Base-by-base conservation (phyloP, 2,797 vertebrate genomes). In the Ctenosaura bakeri region DNA sequence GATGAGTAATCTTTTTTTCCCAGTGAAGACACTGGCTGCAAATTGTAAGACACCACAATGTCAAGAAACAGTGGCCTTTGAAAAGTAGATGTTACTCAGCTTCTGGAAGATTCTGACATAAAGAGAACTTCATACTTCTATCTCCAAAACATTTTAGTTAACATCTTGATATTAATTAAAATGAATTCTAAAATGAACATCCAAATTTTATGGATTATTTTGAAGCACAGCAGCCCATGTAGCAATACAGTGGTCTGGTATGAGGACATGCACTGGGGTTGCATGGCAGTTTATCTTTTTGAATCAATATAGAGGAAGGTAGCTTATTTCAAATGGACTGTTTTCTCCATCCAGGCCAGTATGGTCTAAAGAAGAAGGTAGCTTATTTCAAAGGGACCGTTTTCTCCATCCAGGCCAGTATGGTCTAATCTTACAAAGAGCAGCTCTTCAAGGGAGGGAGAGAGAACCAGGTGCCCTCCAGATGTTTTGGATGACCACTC, bases 1-100 rank as follows among this genome's bases (percentile, higher is more conserved):
- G 85, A 83, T 66, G 42, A 87, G 85, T 83, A 90, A 90, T 76
- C 66, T 66, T 90, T 90, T 90, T 90, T 81, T 50, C 80, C 77
- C 79, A 83, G 32, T 66, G 46, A 90, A 46, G 71, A 83, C 56
- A 83, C 50, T 74, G 56, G 79, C 73, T 82, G 26, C 26, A 83
- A 83, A 81, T 77, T 77, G n/a, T 87, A 62, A 90, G 87, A 74
- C 59, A 77, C n/a, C 32, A 18, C 35, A 80, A 56, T 79, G 62
- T 50, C 59, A 85, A 83, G 73, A 22, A 32, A 90, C 83, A 46
- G 24, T 35, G 56, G 82, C 24, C 32, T 89, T 89, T 46, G 64
- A 74, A 46, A 83, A 83, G 38, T 62, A 83, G 20, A 50, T 64
- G n/a, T 52, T 82, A 64, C 62, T 74, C 22, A 38, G 69, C 54